A percentile compares a stretch with the other conserved stretches of the same genome.
These are phyloP conservation scores for Melospiza melodia DNA, from an alignment of 2,113 vertebrate species.

Conservation along the genomic window DNA sequence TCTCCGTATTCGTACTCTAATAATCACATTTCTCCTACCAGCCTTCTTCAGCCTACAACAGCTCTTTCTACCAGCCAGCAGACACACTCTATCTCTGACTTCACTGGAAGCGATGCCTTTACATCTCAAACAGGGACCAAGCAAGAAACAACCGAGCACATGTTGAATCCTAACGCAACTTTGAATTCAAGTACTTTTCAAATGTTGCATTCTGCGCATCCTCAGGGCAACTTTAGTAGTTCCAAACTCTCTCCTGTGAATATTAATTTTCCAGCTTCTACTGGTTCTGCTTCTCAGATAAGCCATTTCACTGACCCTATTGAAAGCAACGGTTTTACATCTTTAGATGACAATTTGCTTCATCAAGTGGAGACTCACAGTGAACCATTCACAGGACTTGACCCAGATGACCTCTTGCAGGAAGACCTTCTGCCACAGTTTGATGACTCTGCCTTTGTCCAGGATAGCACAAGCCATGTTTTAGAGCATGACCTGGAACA, in stretches of 20 bases:
- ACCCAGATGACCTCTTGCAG: conserved; percentile 88
- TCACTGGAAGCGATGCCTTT: conserved; percentile 85
- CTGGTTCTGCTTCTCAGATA: conserved; percentile 80
- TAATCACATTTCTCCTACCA: conserved; percentile 82
- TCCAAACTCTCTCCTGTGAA: conserved; percentile 88
- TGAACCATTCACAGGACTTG: conserved; percentile 86
- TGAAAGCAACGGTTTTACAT: conserved; percentile 87
- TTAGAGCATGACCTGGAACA: conserved; percentile 77
- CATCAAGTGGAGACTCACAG: conserved; percentile 83
- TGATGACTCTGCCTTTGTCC: conserved; percentile 85
- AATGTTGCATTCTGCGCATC: conserved; percentile 82
- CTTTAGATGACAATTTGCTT: conserved; percentile 86
- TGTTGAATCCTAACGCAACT: conserved; percentile 76
- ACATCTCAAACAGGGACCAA: conserved; percentile 80
- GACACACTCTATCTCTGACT: conserved; percentile 80
- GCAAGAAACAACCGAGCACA: conserved; percentile 77
- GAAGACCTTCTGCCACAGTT: conserved; percentile 91
- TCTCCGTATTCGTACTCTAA: conserved; percentile 88
- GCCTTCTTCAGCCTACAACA: conserved; percentile 81
- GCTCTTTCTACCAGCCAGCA: conserved; percentile 76
- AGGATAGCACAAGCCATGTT: conserved; percentile 79
- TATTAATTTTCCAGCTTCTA: conserved; percentile 79
- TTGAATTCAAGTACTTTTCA: conserved; percentile 86
- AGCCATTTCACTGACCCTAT: conserved; percentile 79
- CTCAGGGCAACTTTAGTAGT: conserved; percentile 85